Percentiles rank a stretch among this genome's conserved stretches.
phyloP scores from a whole-genome alignment of 2,888 invertebrate genomes.

The Elmis aenea region DNA sequence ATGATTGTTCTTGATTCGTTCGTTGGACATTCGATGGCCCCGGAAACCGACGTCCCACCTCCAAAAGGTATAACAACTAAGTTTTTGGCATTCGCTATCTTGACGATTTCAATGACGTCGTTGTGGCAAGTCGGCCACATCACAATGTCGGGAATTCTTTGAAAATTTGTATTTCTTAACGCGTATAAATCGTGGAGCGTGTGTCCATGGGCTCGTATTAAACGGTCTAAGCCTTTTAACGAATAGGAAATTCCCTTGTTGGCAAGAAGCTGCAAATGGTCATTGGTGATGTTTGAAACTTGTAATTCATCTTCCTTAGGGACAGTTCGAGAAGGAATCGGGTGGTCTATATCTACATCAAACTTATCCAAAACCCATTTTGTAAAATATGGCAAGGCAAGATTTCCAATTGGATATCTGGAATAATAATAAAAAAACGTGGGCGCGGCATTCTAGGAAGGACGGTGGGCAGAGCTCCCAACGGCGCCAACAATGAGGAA shows the following conservation, averaged over 20 bases:
- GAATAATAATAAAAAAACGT: slow-evolving; percentile 23
- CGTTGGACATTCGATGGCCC: slow-evolving; percentile 78
- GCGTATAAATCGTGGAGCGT: slow-evolving; percentile 84
- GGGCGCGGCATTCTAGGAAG: too few species aligned
- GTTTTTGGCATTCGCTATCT: slow-evolving; percentile 66
- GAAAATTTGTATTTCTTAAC: slow-evolving; percentile 67
- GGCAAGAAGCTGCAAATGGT: slow-evolving; percentile 57
- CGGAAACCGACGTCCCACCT: slow-evolving; percentile 91
- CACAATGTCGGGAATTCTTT: slow-evolving; percentile 88
- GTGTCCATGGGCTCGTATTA: slow-evolving; percentile 89
- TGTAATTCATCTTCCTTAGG: slow-evolving; percentile 56
- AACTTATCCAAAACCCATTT: slow-evolving; percentile 75
- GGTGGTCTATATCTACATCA: slow-evolving; percentile 56
- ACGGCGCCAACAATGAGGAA: too few species aligned
- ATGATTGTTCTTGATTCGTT: slow-evolving; percentile 76
- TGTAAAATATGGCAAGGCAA: slow-evolving; percentile 70
- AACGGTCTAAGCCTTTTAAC: slow-evolving; percentile 72
- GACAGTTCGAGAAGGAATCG: slow-evolving; percentile 53
- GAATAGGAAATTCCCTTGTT: slow-evolving; percentile 57
- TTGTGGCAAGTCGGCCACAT: slow-evolving; percentile 86
- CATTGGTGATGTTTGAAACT: slow-evolving; percentile 56
- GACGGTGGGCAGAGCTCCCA: not conserved
- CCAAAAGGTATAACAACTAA: slow-evolving; percentile 90
- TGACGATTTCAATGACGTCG: slow-evolving; percentile 78
- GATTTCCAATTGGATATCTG: slow-evolving; percentile 74